phyloP scores from a whole-genome alignment of 2,888 invertebrate genomes.

The Aphrophora alni region DNA sequence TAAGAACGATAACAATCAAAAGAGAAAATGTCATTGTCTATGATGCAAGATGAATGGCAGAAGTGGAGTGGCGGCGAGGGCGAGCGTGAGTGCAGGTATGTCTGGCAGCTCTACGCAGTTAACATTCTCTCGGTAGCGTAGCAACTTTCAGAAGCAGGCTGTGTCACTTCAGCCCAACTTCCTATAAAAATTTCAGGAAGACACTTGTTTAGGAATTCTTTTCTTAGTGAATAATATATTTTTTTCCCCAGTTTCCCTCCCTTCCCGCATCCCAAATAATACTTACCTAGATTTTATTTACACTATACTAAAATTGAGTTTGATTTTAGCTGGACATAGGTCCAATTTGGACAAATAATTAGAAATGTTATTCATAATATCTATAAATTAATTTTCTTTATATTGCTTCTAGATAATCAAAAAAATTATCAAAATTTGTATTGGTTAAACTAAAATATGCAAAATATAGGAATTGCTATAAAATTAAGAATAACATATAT shows the following conservation, averaged over 20 bases:
- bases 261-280: constrained; percentile 9
- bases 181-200: constrained; percentile 50
- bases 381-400: background rate
- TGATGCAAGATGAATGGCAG: constrained; percentile 30
- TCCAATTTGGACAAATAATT: background rate
- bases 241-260: background rate
- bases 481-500: no score
- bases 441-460: no score
- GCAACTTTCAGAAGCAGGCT: constrained; percentile 39
- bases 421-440: no score
- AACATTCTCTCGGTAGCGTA: constrained; percentile 25
- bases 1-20: no score
- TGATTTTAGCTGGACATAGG: no score
- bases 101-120: constrained; percentile 33
- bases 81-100: constrained; percentile 27
- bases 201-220: constrained; percentile 36
- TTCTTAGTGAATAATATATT: background rate
- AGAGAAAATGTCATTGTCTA: background rate
- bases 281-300: constrained; percentile 10
- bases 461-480: no score
- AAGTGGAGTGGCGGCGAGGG: constrained; percentile 15
- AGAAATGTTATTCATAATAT: background rate
- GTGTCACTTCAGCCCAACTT: constrained; percentile 51
- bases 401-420: no score
- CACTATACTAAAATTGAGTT: background rate